Evolutionary conservation across 2,113 vertebrate species (phyloP).

Genomic region (Eclectus roratus): DNA sequence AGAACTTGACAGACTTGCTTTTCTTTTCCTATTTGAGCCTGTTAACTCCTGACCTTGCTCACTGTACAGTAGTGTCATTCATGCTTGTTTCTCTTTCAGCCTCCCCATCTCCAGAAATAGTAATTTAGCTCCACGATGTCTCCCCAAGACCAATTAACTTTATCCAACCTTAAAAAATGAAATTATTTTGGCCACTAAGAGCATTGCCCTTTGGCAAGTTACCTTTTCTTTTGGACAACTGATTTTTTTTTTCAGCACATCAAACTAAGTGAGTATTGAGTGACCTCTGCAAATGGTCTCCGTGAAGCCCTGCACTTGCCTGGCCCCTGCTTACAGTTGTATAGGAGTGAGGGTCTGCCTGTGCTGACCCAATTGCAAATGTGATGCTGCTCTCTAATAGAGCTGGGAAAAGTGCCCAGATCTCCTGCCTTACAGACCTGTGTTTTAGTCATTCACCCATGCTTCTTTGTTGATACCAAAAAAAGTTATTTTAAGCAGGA

Average conservation of each 20-base stretch:
- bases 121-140: background rate
- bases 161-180: background rate
- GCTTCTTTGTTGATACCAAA: background rate
- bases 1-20: background rate
- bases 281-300: fast-evolving
- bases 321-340: fast-evolving
- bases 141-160: background rate
- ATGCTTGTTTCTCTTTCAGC: background rate
- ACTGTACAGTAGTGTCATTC: background rate
- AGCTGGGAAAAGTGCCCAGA: background rate
- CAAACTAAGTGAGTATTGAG: background rate
- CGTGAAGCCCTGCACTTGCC: fast-evolving
- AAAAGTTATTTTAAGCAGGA: background rate
- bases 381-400: background rate
- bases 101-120: background rate
- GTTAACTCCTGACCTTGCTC: background rate
- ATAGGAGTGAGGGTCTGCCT: background rate
- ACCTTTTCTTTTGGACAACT: background rate
- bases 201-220: background rate
- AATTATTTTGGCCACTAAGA: background rate
- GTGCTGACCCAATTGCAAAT: background rate
- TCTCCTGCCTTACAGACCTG: background rate
- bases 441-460: background rate
- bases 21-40: background rate
- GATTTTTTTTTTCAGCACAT: background rate